Percentiles rank a stretch among this genome's conserved stretches.
Conservation (phyloP, 2,888 invertebrate species). For the Hylaea fasciaria region DNA sequence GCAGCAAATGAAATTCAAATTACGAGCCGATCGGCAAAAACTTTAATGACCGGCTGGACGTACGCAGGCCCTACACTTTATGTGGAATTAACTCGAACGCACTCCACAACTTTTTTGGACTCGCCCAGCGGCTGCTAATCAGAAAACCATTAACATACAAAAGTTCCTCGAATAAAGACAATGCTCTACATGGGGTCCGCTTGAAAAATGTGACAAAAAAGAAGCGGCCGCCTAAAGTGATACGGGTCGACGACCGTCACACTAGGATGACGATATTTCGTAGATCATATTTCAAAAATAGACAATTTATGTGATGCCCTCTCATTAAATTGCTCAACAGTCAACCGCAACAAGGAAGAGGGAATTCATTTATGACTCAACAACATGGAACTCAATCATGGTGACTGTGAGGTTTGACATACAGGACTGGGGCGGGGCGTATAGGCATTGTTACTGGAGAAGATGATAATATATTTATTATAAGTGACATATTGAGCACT, state of each 20-base stretch:
- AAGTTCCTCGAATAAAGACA: conserved; percentile 25
- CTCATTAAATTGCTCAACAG: conserved; percentile 13
- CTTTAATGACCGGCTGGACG: conserved; percentile 20
- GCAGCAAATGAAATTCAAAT: conserved; percentile 19
- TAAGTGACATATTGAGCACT: too few relatives aligned
- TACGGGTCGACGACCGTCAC: conserved; percentile 35
- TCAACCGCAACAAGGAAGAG: not conserved
- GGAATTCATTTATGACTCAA: too few relatives aligned
- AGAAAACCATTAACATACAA: conserved; percentile 35
- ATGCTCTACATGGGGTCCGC: conserved; percentile 19
- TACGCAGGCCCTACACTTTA: conserved; percentile 20
- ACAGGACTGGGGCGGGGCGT: too few relatives aligned
- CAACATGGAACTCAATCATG: too few relatives aligned
- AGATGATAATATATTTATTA: too few relatives aligned
- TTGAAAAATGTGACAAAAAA: conserved; percentile 5
- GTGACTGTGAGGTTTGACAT: too few relatives aligned
- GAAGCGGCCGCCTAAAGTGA: conserved; percentile 20
- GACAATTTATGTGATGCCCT: conserved; percentile 8
- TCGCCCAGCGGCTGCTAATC: conserved; percentile 23
- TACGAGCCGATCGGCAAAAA: conserved; percentile 17
- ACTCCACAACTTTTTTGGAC: conserved; percentile 29
- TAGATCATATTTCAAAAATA: conserved; percentile 35
- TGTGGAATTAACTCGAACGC: conserved; percentile 22
- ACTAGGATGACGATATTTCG: conserved; percentile 26
- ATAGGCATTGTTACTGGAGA: too few relatives aligned